Percentiles rank a stretch among this genome's conserved stretches.
Evolutionary conservation across 2,888 invertebrate species (phyloP).

Genomic region (Eupeodes luniger): DNA sequence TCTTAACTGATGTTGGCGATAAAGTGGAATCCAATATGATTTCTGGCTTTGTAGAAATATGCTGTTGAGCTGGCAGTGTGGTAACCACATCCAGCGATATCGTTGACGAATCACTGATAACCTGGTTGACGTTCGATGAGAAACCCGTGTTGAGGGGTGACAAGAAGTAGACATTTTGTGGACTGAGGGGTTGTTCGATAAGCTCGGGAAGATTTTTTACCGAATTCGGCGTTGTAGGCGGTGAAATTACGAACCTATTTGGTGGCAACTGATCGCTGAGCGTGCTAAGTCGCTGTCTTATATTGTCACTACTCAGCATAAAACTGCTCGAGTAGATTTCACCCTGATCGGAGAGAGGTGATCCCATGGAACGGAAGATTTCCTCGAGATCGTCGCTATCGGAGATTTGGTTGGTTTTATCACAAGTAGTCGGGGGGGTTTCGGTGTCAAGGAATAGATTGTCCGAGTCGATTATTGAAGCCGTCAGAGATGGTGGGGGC

Average conservation of each 20-base stretch:
- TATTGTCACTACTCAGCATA: conserved; percentile 73
- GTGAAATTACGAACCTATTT: conserved; percentile 80
- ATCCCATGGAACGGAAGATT: conserved; percentile 82
- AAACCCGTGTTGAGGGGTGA: conserved; percentile 81
- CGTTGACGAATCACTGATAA: conserved; percentile 83
- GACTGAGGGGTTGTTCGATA: conserved; percentile 77
- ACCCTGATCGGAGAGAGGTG: conserved; percentile 80
- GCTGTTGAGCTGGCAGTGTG: conserved; percentile 80
- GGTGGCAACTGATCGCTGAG: conserved; percentile 83
- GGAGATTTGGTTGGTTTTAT: conserved; percentile 81
- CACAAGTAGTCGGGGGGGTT: conserved; percentile 78
- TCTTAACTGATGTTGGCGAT: conserved; percentile 81
- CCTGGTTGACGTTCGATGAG: conserved; percentile 77
- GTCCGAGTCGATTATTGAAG: conserved; percentile 78
- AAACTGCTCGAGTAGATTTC: conserved; percentile 56
- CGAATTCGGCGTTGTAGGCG: conserved; percentile 82
- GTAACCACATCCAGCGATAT: conserved; percentile 83
- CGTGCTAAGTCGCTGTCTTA: conserved; percentile 82
- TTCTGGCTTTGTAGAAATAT: conserved; percentile 83
- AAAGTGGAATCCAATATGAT: conserved; percentile 84
- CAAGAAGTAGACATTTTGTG: conserved; percentile 83
- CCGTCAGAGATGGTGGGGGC: conserved; percentile 82
- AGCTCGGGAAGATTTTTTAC: conserved; percentile 78
- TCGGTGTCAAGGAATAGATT: conserved; percentile 71
- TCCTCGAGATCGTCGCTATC: conserved; percentile 82